Conservation (phyloP, 2,888 invertebrate species). For the Standfussiana lucernea region DNA sequence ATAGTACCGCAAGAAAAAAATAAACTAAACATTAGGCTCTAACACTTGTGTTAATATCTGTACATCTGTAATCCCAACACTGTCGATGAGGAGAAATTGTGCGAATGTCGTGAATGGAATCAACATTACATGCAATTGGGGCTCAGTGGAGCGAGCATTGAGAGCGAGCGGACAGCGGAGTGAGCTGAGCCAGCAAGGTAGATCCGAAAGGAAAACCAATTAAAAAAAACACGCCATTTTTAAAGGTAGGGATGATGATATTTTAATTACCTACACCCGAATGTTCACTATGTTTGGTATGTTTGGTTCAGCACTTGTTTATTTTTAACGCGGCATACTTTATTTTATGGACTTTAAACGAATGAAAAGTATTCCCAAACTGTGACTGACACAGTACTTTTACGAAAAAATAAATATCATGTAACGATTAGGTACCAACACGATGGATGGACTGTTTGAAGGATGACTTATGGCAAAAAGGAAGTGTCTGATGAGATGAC, state of each 20-base stretch:
- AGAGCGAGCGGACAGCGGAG: conserved; percentile 11
- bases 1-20: neutral
- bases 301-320: neutral
- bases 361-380: too few species aligned
- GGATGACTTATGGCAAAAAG: too few species aligned
- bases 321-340: neutral
- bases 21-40: neutral
- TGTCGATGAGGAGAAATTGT: conserved; percentile 76
- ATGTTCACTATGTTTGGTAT: neutral
- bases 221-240: neutral
- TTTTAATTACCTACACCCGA: neutral
- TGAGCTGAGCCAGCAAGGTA: too few species aligned
- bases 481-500: too few species aligned
- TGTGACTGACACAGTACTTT: too few species aligned
- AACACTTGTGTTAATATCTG: conserved; percentile 28
- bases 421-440: too few species aligned
- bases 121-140: conserved; percentile 67
- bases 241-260: neutral
- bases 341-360: too few species aligned
- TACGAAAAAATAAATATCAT: too few species aligned
- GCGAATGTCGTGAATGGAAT: conserved; percentile 76
- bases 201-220: neutral
- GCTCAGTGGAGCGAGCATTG: conserved; percentile 16
- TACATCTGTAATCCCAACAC: conserved; percentile 57
- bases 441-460: too few species aligned